phyloP scores from a whole-genome alignment of 2,113 vertebrate species.

The Desmodus rotundus region DNA sequence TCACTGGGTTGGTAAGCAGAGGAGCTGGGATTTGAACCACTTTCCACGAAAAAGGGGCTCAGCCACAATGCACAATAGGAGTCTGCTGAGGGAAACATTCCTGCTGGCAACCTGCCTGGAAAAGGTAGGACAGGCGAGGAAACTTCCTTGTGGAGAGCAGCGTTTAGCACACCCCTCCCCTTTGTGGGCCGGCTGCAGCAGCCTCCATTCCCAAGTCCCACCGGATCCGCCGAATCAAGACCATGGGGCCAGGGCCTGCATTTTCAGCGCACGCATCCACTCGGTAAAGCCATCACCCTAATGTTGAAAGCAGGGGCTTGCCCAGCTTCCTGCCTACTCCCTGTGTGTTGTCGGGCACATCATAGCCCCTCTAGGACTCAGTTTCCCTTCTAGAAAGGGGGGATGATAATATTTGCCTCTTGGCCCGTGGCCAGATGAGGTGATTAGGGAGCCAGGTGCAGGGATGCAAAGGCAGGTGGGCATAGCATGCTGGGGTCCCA shows the following conservation, averaged over 20 bases:
- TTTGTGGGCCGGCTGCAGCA: accelerated
- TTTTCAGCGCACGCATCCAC: background rate
- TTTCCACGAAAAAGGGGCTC: background rate
- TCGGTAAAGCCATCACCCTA: background rate
- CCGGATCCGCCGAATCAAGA: accelerated
- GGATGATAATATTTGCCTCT: background rate
- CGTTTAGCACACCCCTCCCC: background rate
- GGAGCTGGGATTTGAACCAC: background rate
- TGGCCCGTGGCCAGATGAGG: background rate
- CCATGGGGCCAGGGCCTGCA: accelerated
- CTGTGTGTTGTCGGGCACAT: background rate
- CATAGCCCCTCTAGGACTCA: background rate
- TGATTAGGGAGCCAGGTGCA: accelerated
- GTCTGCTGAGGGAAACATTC: background rate
- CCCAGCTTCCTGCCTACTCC: background rate
- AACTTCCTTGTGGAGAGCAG: background rate
- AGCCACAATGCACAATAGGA: too few relatives aligned
- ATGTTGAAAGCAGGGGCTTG: background rate
- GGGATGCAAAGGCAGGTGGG: background rate
- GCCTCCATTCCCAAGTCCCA: background rate
- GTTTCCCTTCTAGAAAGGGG: background rate
- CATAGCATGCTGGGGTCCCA: background rate
- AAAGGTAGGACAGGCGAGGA: background rate
- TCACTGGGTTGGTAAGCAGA: background rate
- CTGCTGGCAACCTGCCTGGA: background rate